These are phyloP conservation scores for Pseudorhiza aurosa DNA, from an alignment of 30 jellyfish, hydroid and myxozoan genomes.

Conservation along the genomic window DNA sequence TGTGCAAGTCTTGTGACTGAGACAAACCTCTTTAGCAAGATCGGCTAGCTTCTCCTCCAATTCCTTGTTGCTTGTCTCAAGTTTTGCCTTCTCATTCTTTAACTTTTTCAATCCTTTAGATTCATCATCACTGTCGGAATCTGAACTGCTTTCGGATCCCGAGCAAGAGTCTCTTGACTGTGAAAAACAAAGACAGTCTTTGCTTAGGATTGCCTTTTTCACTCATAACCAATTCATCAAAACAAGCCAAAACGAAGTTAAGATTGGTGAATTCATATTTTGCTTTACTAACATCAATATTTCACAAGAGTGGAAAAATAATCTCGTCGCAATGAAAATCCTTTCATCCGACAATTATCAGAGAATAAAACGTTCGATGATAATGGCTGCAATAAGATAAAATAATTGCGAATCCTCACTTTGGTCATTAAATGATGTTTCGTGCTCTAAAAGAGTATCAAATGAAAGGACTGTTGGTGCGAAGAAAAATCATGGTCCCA, in stretches of 20 bases:
- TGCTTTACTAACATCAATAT: too few species aligned
- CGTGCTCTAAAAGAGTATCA: too few species aligned
- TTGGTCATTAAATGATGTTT: too few species aligned
- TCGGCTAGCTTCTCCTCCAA: constrained; percentile 27
- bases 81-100: constrained; percentile 38
- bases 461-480: too few species aligned
- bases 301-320: too few species aligned
- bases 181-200: too few species aligned
- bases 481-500: too few species aligned
- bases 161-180: constrained; percentile 40
- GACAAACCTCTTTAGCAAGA: constrained; percentile 18
- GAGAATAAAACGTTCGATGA: too few species aligned
- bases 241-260: background rate
- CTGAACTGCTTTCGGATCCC: constrained; percentile 49
- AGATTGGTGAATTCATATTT: background rate
- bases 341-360: too few species aligned
- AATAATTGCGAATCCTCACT: too few species aligned
- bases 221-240: background rate
- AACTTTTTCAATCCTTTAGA: constrained; percentile 30
- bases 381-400: too few species aligned
- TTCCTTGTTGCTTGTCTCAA: constrained; percentile 26
- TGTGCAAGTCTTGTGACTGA: background rate
- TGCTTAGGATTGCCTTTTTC: background rate
- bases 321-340: too few species aligned
- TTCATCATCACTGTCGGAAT: constrained; percentile 57